phyloP scores from a whole-genome alignment of 2,888 invertebrate genomes.

The Panzeria rudis region DNA sequence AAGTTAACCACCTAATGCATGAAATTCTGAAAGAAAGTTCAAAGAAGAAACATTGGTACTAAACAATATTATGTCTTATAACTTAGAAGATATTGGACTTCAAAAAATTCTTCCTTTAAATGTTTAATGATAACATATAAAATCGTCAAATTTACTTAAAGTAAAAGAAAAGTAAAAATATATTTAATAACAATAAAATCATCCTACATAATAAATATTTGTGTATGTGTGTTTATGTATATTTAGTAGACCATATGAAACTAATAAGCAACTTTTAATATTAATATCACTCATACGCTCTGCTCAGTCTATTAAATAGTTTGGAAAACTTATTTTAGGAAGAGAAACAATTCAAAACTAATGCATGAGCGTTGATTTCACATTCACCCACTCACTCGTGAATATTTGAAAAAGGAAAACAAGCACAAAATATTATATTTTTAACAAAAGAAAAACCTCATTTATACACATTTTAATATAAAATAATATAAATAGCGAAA shows the following conservation, averaged over 20 bases:
- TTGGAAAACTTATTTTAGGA: conserved; percentile 24
- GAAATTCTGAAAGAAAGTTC: too few relatives aligned
- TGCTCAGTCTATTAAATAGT: conserved; percentile 28
- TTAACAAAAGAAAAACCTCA: conserved; percentile 62
- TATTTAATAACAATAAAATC: too few relatives aligned
- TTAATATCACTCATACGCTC: conserved; percentile 68
- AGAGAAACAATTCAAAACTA: conserved; percentile 14
- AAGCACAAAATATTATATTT: conserved; percentile 51
- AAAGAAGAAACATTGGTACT: too few relatives aligned
- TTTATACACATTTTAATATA: conserved; percentile 67
- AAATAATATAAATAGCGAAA: conserved; percentile 27
- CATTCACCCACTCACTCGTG: neutral
- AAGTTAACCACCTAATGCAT: too few relatives aligned
- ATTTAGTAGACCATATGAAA: conserved; percentile 5
- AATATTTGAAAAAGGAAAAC: conserved; percentile 26
- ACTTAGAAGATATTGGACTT: too few relatives aligned
- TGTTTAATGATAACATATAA: too few relatives aligned
- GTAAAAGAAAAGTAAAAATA: neutral
- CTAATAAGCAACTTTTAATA: conserved; percentile 53
- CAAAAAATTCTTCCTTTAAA: too few relatives aligned
- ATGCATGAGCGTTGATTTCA: conserved; percentile 3
- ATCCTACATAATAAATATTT: too few relatives aligned
- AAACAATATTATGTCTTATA: too few relatives aligned
- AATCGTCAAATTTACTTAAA: neutral
- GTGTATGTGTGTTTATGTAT: too few relatives aligned